Conservation (phyloP, 2,113 vertebrate species). For the Oncorhynchus keta region DNA sequence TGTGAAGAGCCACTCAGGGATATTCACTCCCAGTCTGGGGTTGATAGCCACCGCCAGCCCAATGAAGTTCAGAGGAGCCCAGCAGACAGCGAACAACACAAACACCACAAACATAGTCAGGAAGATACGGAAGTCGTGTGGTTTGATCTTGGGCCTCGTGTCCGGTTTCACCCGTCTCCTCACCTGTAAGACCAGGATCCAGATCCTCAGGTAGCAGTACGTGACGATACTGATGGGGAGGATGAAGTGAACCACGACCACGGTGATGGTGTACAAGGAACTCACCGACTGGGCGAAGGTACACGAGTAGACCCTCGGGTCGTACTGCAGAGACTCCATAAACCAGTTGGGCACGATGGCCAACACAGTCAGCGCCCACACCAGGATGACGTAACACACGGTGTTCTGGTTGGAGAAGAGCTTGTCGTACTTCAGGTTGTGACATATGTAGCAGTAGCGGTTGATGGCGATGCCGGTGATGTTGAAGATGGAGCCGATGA, state of each 20-base stretch:
- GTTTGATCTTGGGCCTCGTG: background rate
- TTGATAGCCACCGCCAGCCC: background rate
- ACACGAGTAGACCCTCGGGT: background rate
- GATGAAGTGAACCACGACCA: background rate
- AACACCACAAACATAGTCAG: background rate
- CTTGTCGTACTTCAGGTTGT: background rate
- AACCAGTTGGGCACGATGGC: constrained; percentile 2
- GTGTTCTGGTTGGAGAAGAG: background rate
- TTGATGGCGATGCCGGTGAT: constrained; percentile 1
- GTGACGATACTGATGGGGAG: background rate
- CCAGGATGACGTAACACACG: background rate
- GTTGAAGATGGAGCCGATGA: constrained; percentile 1
- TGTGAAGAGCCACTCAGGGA: background rate
- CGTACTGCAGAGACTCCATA: background rate
- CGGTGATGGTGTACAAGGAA: background rate
- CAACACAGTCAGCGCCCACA: background rate
- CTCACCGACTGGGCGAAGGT: background rate
- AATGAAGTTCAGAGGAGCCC: background rate
- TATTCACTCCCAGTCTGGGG: background rate
- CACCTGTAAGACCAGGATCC: background rate
- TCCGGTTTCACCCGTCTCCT: background rate
- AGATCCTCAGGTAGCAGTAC: background rate
- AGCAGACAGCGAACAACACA: background rate
- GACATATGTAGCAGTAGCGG: background rate
- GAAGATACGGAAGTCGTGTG: background rate